A percentile compares a stretch with the other conserved stretches of the same genome.
These are phyloP conservation scores for Percopsis omiscomaycus DNA, from an alignment of 2,797 vertebrate genomes.

Conservation along the genomic window DNA sequence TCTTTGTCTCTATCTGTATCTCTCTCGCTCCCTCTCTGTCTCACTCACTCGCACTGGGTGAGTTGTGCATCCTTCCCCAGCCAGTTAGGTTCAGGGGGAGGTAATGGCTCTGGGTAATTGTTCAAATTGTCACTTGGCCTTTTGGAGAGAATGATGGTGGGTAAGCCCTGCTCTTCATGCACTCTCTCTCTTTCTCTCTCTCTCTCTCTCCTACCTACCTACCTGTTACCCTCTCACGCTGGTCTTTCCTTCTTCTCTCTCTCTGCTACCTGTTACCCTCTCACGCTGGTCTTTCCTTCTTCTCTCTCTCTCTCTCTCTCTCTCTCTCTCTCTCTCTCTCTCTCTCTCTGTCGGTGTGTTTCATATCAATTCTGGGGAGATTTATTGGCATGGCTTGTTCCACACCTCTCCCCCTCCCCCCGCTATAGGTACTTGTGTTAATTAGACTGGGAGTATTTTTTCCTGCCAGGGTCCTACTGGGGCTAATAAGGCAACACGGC, in stretches of 20 bases:
- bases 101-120: constrained; percentile 78
- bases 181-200: constrained; percentile 54
- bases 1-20: constrained; percentile 6
- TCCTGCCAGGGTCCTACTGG: constrained; percentile 55
- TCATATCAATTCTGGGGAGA: too few relatives aligned
- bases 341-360: background rate
- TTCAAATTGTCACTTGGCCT: constrained; percentile 82
- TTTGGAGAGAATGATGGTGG: constrained; percentile 68
- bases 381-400: too few relatives aligned
- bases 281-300: background rate
- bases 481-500: constrained; percentile 77
- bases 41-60: background rate
- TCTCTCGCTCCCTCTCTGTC: background rate
- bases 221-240: background rate
- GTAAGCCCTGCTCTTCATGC: constrained; percentile 61
- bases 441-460: constrained; percentile 81
- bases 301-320: constrained; percentile 8
- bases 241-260: background rate
- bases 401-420: too few relatives aligned
- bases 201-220: background rate
- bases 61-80: constrained; percentile 48
- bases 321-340: background rate
- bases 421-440: constrained; percentile 43
- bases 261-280: too few relatives aligned
- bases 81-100: constrained; percentile 64